Conservation (phyloP, 1,140 invertebrate species). For the Chymomyza costata region DNA sequence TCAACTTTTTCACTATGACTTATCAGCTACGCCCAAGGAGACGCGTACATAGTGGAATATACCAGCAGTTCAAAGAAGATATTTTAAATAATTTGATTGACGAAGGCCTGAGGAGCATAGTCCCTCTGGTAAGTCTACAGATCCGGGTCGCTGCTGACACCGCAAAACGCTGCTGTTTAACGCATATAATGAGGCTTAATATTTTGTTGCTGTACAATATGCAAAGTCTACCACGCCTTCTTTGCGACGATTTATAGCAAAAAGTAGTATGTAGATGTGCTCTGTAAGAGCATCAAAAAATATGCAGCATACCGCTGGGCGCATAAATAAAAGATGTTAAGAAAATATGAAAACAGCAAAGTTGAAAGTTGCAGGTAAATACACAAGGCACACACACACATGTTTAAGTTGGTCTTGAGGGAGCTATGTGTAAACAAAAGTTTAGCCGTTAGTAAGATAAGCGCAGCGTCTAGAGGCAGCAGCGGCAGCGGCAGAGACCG, state of each 20-base stretch:
- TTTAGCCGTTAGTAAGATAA: constrained; percentile 66
- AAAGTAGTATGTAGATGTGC: neutral
- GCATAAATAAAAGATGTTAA: constrained; percentile 12
- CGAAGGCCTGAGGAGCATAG: no score
- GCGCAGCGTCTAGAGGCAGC: constrained; percentile 26
- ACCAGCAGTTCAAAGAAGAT: no score
- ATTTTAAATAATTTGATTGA: no score
- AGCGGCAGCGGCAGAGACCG: neutral
- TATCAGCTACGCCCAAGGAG: no score
- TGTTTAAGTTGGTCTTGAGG: constrained; percentile 44
- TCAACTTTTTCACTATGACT: no score
- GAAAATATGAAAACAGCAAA: constrained; percentile 9
- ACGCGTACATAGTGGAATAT: no score
- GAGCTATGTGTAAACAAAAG: constrained; percentile 67
- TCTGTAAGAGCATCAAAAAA: neutral
- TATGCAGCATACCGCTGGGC: no score
- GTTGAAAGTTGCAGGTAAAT: constrained; percentile 17
- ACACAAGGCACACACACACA: neutral
- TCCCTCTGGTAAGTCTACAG: no score
- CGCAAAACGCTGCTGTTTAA: no score
- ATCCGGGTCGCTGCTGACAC: no score
- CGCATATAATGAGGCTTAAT: neutral
- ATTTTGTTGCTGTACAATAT: neutral
- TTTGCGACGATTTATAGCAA: no score
- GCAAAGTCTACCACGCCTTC: neutral